Conservation (phyloP, 2,888 invertebrate species). For the Labia minor region DNA sequence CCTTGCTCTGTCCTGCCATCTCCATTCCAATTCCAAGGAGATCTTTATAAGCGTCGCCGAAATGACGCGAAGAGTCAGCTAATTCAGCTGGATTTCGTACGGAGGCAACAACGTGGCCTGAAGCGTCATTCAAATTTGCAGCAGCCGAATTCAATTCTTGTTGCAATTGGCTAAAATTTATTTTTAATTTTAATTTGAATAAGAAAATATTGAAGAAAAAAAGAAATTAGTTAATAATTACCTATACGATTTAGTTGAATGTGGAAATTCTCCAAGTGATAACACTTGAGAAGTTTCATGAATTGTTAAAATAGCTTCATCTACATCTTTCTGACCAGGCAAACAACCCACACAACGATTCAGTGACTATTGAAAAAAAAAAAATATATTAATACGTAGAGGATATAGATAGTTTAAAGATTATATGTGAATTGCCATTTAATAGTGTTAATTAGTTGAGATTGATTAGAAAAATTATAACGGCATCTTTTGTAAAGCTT, state of each 20-base stretch:
- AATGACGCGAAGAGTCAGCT: slow-evolving; percentile 63
- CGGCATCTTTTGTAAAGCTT: background rate
- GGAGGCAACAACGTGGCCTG: slow-evolving; percentile 68
- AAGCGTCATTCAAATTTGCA: slow-evolving; percentile 69
- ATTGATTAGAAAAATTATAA: background rate
- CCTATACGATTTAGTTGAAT: slow-evolving; percentile 59
- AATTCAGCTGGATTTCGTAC: slow-evolving; percentile 60
- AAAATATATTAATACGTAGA: too few relatives aligned
- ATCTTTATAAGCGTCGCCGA: slow-evolving; percentile 66
- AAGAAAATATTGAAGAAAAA: background rate
- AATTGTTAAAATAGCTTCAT: slow-evolving; percentile 72
- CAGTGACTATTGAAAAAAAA: slow-evolving; percentile 40
- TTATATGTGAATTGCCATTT: background rate
- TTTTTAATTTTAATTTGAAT: background rate
- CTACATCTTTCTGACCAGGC: slow-evolving; percentile 90
- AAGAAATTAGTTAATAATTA: slow-evolving; percentile 29
- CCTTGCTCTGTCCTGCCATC: slow-evolving; percentile 69
- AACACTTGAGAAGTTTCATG: slow-evolving; percentile 57
- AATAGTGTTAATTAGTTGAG: background rate
- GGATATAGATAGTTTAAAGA: background rate
- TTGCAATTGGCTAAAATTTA: slow-evolving; percentile 57
- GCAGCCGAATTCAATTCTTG: slow-evolving; percentile 76
- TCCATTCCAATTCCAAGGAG: slow-evolving; percentile 70
- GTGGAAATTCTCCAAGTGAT: slow-evolving; percentile 63
- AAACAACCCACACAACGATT: slow-evolving; percentile 69